Conservation (phyloP, 2,797 vertebrate genomes). For the Botia almorhae region DNA sequence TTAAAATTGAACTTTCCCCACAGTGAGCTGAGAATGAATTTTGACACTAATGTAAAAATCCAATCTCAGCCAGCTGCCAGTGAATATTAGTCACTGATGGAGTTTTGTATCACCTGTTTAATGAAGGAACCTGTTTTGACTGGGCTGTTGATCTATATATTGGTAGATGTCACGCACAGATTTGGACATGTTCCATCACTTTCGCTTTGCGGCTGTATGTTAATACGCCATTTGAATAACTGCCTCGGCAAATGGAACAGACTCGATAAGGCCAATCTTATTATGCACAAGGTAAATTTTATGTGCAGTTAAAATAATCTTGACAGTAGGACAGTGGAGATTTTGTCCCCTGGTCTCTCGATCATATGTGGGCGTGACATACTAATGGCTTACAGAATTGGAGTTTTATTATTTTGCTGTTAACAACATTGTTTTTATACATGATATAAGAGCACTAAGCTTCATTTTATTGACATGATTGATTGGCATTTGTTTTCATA, state of each 20-base stretch:
- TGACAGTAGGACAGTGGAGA: background rate
- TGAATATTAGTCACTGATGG: constrained; percentile 74
- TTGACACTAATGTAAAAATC: constrained; percentile 83
- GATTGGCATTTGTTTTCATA: background rate
- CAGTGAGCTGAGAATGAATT: constrained; percentile 71
- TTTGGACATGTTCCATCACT: constrained; percentile 82
- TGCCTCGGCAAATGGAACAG: constrained; percentile 71
- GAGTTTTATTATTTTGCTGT: constrained; percentile 1
- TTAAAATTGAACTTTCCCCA: constrained; percentile 46
- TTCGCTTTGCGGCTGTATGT: constrained; percentile 70
- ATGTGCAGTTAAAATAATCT: constrained; percentile 55
- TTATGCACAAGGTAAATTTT: constrained; percentile 65
- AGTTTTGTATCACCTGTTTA: constrained; percentile 78
- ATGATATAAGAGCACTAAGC: background rate
- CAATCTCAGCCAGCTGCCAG: constrained; percentile 78
- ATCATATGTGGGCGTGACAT: constrained; percentile 2
- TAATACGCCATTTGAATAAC: constrained; percentile 72
- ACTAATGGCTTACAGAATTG: background rate
- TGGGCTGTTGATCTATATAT: constrained; percentile 75
- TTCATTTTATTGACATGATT: background rate
- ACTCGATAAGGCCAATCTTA: constrained; percentile 57
- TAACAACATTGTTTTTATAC: background rate
- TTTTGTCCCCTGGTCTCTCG: background rate
- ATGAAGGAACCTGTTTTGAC: constrained; percentile 75
- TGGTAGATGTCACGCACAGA: constrained; percentile 78